Base-by-base conservation (phyloP, 1,140 invertebrate genomes). In the Panagrolaimus sp. region DNA sequence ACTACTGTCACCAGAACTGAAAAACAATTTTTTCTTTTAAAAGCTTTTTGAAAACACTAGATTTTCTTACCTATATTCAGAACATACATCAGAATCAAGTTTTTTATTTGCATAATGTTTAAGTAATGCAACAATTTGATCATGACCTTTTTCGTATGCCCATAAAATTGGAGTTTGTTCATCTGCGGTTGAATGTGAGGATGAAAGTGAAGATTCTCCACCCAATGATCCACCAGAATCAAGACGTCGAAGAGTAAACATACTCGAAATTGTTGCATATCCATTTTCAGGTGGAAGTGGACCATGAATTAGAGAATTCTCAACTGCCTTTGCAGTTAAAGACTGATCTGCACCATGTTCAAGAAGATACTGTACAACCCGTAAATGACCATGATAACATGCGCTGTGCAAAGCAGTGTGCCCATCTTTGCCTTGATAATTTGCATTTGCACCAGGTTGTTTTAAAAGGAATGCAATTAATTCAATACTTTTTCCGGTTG, bases 61-160 rank as follows among this genome's bases (percentile, higher is more conserved):
- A 38, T 7, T 38, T 4, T 38, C 7, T 2, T 38, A 38, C 32
- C 32, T 38, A 48, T 82, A 82, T 69, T 82, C 80, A 48, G 79
- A 82, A 58, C 82, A 83, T 0, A 82, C 82, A 71, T 82, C 86
- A 7, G 84, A 85, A 65, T 86, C 85, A 67, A 85, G 83, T 68
- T 81, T 80, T 47, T 85, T 85, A 58, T 85, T 78, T 63, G 85
- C 85, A 69, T 86, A 85, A 73, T 85, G 83, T 69, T 87, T 87
- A 7, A 87, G 78, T 32, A 87, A 72, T 10, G 84, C 85, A 15
- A 86, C 85, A 65, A 87, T 86, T 65, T 83, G 78, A 75, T 87
- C 86, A 79, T 86, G 85, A 24, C 86, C 86, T 80, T 81, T 80
- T 71, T 86, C 86, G 75, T 86, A 86, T 4, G 86, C 86, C 86